A percentile compares a stretch with the other conserved stretches of the same genome.
Evolutionary conservation across 2,888 invertebrate genomes (phyloP).

Genomic region (Drosophila anomalata): DNA sequence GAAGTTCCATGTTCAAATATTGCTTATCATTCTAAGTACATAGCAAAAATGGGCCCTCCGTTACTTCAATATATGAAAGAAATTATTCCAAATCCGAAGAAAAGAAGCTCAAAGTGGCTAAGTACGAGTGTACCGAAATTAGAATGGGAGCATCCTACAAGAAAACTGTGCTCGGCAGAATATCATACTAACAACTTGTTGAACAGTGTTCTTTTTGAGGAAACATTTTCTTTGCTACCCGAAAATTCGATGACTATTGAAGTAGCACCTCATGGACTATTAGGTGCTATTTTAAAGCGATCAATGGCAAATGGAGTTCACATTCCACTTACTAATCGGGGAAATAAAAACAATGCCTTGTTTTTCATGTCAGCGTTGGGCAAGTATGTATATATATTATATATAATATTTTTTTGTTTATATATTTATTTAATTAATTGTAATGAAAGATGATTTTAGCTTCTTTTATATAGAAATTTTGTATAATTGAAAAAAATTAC

Average conservation of each 20-base stretch:
- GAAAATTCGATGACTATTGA: conserved; percentile 88
- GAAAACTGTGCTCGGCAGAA: conserved; percentile 89
- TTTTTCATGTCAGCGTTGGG: conserved; percentile 84
- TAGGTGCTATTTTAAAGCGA: conserved; percentile 88
- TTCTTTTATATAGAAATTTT: too few species aligned
- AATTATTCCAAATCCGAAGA: conserved; percentile 88
- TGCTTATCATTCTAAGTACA: conserved; percentile 95
- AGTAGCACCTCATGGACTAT: conserved; percentile 88
- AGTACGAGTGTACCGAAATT: conserved; percentile 91
- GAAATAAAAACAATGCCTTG: conserved; percentile 84
- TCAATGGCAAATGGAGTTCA: conserved; percentile 86
- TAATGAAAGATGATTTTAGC: background rate
- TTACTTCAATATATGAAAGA: conserved; percentile 87
- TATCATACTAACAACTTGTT: conserved; percentile 94
- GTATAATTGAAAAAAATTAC: too few species aligned
- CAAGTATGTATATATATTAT: conserved; percentile 72
- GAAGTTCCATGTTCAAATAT: conserved; percentile 94
- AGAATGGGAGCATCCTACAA: conserved; percentile 88
- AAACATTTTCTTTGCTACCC: conserved; percentile 87
- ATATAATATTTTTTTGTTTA: background rate
- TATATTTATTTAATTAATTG: background rate
- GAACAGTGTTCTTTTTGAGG: conserved; percentile 86
- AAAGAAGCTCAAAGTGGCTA: conserved; percentile 91
- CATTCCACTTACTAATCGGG: conserved; percentile 86
- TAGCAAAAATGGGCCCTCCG: conserved; percentile 88